Base-by-base conservation (phyloP, 2,113 vertebrate genomes). In the Pterocles gutturalis region DNA sequence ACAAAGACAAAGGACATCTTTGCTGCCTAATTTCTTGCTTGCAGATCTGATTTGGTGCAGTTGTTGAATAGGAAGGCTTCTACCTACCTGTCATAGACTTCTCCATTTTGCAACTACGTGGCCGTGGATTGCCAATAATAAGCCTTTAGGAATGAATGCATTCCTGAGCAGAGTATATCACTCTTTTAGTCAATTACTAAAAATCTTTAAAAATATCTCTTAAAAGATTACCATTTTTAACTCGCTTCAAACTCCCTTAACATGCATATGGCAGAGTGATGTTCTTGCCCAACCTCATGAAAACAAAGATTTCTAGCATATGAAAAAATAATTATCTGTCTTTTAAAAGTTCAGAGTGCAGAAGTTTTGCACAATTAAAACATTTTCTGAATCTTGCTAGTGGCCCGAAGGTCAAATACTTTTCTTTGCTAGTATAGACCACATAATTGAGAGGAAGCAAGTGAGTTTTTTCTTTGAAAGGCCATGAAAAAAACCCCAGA, bases 351-450 rank as follows among this genome's bases (percentile, higher is more conserved):
- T 97, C 97, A 97, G 87, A 91, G 87, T 83, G 88, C 87, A 96
- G 85, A 96, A 96, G 87, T 90, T 96, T 87, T 94, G 82, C 95
- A 94, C 93, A 98, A 98, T 97, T 96, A 97, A 97, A 98, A 97
- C 85, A 79, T 95, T 97, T 97, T 97, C 93, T 89, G 62, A 86
- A 96, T 90, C 89, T 97, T 94, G 38, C 85, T 97, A 95, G 91
- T 22, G 34, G 88, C 73, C 85, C 96, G 96, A 97, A 98, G 93
- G 95, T 98, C 98, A 97, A 98, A 93, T 96, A 92, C 54, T 64
- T 97, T 88, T 91, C 90, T 88, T 87, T 90, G 89, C 92, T 93
- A 70, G 80, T 62, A 85, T 19, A 96, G 80, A 87, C 60, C 86
- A 81, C 77, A 97, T 93, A 97, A 98, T 95, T 96, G 95, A 93